Evolutionary conservation across 2,113 vertebrate species (phyloP), one percentile per base, ranked within the genome.

Genomic region (Tursiops truncatus): DNA sequence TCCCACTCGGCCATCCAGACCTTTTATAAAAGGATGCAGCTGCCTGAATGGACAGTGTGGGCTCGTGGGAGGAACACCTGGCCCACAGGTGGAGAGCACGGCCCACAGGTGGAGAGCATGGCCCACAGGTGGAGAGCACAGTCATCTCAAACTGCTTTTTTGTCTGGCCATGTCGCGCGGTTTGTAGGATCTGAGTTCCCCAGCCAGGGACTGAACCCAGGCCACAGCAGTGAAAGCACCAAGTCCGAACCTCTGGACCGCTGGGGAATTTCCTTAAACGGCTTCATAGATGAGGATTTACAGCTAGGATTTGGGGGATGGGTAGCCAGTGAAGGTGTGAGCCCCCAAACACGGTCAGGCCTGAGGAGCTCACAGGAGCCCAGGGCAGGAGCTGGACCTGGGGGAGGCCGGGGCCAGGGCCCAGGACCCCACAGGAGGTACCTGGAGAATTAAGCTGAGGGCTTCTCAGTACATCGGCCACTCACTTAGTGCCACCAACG

Each of bases 301-400:
- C 23, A 12, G 60, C 26, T 7, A 8, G 67, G 38, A 18, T n/a
- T 1, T 33, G 25, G 3, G 17, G 47, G 63, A 3, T 3, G 44
- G 56, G 20, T 5, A 17, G 47, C n/a, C 31, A 31, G 58, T 9
- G 41, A 26, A 2, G 70, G 28, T 44, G 44, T 4, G 1, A 83
- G 6, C 36, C 50, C 28, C 44, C 18, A 47, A 67, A 67, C 0
- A 7, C 5, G 10, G 50, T 8, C 33, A 8, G 1, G 15, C 36
- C 0, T 7, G 65, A 50, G 60, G n/a, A 5, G 21, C 0, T 1
- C 26, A 7, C 1, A 2, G 26, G 15, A 31, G 12, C 1, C 7
- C 18, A 20, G 63, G 17, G 25, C 26, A 70, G 41, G 63, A 67
- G 38, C n/a, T 2, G 26, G 15, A 13, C 53, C 85, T 36, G 71